Conservation (phyloP, 2,888 invertebrate species). For the Tetranychus piercei region DNA sequence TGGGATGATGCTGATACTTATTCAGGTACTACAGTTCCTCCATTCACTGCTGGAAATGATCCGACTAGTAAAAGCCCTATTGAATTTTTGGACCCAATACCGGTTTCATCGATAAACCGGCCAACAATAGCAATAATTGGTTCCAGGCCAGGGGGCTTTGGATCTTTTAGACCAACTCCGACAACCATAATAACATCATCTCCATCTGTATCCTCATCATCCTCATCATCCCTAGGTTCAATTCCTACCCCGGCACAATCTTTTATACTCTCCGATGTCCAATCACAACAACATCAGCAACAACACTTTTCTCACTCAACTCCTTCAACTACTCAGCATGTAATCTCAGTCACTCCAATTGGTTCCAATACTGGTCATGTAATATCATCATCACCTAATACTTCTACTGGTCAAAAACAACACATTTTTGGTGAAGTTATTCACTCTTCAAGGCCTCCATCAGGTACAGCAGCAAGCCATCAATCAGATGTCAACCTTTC, state of each 20-base stretch:
- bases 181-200: neutral
- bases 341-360: neutral
- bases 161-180: neutral
- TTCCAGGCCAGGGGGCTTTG: constrained; percentile 4
- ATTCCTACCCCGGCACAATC: neutral
- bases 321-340: neutral
- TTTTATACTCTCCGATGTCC: neutral
- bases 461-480: neutral
- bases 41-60: neutral
- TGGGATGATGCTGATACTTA: neutral
- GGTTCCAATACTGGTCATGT: neutral
- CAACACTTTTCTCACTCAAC: neutral
- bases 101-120: constrained; percentile 3
- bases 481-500: neutral
- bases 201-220: neutral
- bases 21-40: neutral
- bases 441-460: neutral
- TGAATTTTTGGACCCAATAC: neutral
- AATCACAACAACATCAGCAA: neutral
- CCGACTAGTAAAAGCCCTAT: constrained; percentile 1
- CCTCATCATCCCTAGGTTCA: neutral
- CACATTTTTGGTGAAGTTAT: neutral
- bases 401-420: neutral
- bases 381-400: neutral
- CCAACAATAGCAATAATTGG: constrained; percentile 4